Percentiles rank a stretch among this genome's conserved stretches.
Conservation (phyloP, 2,797 vertebrate genomes). For the Pantherophis alleghaniensis region DNA sequence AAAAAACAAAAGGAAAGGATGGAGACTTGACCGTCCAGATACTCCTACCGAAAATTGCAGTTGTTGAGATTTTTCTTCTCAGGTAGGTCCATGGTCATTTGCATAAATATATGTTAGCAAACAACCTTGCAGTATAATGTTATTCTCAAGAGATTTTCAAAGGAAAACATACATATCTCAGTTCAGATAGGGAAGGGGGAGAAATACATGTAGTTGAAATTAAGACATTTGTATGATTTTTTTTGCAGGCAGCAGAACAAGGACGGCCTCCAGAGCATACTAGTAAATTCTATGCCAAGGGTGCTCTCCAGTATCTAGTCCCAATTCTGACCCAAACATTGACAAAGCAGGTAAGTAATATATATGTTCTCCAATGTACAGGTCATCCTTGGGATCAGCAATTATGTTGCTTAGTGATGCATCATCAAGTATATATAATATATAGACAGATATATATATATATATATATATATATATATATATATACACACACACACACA, state of each 20-base stretch:
- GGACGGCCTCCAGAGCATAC: conserved; percentile 97
- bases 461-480: too few species aligned
- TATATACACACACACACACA: too few species aligned
- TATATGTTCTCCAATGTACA: neutral
- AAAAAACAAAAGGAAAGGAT: neutral
- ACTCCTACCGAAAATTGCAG: neutral
- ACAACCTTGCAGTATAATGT: neutral
- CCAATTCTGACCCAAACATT: conserved; percentile 96
- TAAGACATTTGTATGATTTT: neutral
- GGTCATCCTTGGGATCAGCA: neutral
- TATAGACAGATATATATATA: too few species aligned
- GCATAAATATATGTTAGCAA: neutral
- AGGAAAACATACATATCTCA: neutral
- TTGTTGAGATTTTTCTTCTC: too few species aligned
- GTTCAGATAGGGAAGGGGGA: neutral
- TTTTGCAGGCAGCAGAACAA: conserved; percentile 89
- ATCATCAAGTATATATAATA: too few species aligned
- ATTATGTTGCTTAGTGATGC: neutral
- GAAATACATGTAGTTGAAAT: neutral
- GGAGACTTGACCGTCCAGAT: neutral
- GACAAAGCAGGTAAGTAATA: conserved; percentile 87
- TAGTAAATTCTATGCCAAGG: conserved; percentile 98
- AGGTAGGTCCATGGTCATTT: neutral
- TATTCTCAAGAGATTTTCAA: neutral
- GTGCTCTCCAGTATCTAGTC: conserved; percentile 96